Conservation (phyloP, 2,113 vertebrate species). For the Eretmochelys imbricata region DNA sequence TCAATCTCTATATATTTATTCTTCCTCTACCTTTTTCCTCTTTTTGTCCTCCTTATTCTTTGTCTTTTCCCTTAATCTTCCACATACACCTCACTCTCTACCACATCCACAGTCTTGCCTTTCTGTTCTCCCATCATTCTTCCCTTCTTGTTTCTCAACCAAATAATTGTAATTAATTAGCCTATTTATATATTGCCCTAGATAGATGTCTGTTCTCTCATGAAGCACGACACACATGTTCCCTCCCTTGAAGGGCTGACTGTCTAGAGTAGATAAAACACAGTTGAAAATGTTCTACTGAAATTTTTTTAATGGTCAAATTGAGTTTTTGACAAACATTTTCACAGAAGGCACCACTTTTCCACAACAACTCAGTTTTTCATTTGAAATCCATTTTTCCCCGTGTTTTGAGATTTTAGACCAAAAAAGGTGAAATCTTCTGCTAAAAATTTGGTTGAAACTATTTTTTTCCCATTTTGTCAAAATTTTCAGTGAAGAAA, state of each 20-base stretch:
- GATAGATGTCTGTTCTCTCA: neutral
- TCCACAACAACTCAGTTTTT: neutral
- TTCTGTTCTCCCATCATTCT: neutral
- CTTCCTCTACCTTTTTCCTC: neutral
- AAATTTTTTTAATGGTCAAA: neutral
- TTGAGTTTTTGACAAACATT: neutral
- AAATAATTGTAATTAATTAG: neutral
- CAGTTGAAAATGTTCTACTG: neutral
- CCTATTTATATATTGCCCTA: neutral
- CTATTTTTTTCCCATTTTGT: no score
- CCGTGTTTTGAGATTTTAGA: neutral
- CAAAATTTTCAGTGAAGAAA: neutral
- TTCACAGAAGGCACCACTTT: neutral
- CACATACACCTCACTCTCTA: rapidly evolving
- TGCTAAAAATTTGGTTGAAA: neutral
- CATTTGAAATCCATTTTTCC: no score
- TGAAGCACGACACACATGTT: neutral
- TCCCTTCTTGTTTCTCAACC: neutral
- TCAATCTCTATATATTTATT: neutral
- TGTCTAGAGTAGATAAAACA: neutral
- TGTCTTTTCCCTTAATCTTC: neutral
- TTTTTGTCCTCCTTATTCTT: neutral
- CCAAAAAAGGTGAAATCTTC: neutral
- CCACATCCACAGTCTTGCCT: rapidly evolving
- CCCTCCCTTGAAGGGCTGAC: neutral